Conservation (phyloP, 2,113 vertebrate genomes). For the Xerus inauris region DNA sequence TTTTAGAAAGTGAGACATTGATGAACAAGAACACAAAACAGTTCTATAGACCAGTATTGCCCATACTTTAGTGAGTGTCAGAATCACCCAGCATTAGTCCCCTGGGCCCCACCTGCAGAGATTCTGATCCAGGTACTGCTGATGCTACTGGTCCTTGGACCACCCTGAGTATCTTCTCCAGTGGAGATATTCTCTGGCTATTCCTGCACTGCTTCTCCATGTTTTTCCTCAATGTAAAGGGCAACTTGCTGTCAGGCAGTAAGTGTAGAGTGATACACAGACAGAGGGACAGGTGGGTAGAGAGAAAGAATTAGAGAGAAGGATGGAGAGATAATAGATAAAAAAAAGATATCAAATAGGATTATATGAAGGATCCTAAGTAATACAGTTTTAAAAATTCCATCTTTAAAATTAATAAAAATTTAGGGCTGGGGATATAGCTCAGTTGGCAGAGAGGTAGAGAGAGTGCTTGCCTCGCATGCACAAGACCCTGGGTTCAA, state of each 20-base stretch:
- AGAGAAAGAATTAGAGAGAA: neutral
- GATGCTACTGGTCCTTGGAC: fast-evolving
- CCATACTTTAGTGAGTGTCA: neutral
- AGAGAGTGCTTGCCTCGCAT: too few relatives aligned
- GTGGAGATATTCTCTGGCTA: neutral
- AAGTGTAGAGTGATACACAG: neutral
- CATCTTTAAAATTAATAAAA: neutral
- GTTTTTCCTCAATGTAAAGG: neutral
- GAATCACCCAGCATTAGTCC: neutral
- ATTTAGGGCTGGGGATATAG: too few relatives aligned
- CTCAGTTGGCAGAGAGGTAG: too few relatives aligned
- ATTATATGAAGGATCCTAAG: neutral
- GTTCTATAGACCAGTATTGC: neutral
- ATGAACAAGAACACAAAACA: neutral
- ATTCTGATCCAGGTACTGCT: too few relatives aligned
- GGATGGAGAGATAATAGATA: neutral
- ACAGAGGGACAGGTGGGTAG: neutral
- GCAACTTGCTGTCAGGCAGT: neutral
- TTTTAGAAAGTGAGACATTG: neutral
- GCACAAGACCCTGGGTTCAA: too few relatives aligned
- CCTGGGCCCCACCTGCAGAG: neutral
- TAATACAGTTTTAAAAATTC: neutral
- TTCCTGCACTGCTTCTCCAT: neutral
- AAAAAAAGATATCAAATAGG: neutral
- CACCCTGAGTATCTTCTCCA: too few relatives aligned